Conservation (phyloP, 2,113 vertebrate genomes). For the Dolichallabes microphthalmus region DNA sequence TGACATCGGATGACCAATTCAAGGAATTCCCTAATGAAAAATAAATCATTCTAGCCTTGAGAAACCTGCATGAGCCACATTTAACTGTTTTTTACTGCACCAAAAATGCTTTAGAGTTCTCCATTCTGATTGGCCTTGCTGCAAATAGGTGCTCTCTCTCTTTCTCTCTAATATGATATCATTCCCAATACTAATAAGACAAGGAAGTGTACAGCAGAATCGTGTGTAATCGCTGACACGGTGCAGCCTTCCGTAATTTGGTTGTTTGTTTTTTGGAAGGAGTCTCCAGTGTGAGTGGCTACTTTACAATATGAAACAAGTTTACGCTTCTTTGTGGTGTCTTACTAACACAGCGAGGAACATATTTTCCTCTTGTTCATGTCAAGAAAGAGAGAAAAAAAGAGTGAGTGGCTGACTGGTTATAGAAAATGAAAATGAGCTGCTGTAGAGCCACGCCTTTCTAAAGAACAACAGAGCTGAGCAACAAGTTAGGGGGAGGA, state of each 20-base stretch:
- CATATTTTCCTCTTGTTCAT: too few species aligned
- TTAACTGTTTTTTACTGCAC: not conserved
- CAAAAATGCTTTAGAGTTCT: too few species aligned
- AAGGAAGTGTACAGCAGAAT: not conserved
- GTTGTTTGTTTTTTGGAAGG: not conserved
- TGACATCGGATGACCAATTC: not conserved
- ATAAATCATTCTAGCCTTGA: not conserved
- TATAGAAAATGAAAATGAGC: not conserved
- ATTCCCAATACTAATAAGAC: not conserved
- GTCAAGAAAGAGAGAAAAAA: not conserved
- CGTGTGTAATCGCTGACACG: not conserved
- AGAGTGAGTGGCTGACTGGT: not conserved
- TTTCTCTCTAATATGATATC: not conserved
- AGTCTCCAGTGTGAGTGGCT: not conserved
- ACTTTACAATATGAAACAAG: not conserved
- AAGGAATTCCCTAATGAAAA: not conserved
- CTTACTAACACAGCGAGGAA: not conserved
- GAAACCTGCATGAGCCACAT: too few species aligned
- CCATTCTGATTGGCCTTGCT: not conserved
- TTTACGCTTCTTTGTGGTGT: not conserved
- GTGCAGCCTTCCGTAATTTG: not conserved
- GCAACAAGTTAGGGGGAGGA: too few species aligned
- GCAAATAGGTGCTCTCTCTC: not conserved
- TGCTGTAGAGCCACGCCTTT: too few species aligned
- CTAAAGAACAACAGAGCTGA: too few species aligned